These are phyloP conservation scores for Oligia strigilis DNA, from an alignment of 2,888 invertebrate genomes.

Conservation along the genomic window DNA sequence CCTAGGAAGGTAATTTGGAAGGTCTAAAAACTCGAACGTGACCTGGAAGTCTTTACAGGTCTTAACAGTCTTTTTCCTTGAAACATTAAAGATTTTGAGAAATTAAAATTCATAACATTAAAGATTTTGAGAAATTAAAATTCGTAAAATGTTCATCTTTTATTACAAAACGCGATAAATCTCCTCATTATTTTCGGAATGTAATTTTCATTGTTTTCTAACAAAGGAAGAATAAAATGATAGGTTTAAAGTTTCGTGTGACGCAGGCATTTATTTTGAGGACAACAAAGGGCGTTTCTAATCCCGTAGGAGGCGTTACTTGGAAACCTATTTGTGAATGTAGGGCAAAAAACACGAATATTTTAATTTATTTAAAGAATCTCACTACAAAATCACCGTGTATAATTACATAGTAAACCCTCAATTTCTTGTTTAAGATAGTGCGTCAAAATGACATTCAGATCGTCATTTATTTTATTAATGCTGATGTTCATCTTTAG, in stretches of 20 bases:
- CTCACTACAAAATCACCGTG: background rate
- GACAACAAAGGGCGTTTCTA: conserved; percentile 18
- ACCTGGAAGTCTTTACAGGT: background rate
- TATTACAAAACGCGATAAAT: background rate
- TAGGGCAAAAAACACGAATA: background rate
- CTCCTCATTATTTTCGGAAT: background rate
- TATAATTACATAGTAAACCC: too few relatives aligned
- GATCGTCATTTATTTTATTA: background rate
- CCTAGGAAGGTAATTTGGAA: background rate
- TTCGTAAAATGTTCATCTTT: too few relatives aligned
- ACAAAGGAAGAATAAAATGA: background rate
- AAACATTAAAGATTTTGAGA: background rate
- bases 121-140: background rate
- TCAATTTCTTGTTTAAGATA: background rate
- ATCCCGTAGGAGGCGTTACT: conserved; percentile 8
- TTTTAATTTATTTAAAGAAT: too few relatives aligned
- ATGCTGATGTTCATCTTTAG: background rate
- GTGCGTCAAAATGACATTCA: background rate
- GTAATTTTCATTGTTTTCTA: background rate
- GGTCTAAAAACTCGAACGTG: background rate
- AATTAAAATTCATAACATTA: background rate
- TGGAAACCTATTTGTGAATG: conserved; percentile 9
- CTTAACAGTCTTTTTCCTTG: too few relatives aligned
- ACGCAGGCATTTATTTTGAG: conserved; percentile 12
- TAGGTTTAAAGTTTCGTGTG: conserved; percentile 2